These are phyloP conservation scores for Ceratoteleas bidentatus DNA, from an alignment of 1,140 invertebrate genomes.

Conservation along the genomic window DNA sequence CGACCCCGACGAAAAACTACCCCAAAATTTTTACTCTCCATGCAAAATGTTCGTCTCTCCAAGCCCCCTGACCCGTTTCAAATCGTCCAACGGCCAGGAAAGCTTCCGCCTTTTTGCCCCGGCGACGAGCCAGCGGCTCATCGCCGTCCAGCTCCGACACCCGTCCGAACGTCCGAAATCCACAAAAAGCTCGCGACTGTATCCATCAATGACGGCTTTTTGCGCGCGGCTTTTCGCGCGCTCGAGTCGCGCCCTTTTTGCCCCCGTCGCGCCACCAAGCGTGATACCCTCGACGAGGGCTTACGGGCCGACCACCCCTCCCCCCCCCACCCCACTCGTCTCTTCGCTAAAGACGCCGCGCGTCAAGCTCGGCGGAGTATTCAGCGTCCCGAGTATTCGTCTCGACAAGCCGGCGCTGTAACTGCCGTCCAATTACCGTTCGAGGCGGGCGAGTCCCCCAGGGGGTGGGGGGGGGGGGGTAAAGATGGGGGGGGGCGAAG, in stretches of 20 bases:
- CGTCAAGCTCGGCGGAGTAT: constrained; percentile 46
- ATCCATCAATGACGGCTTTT: constrained; percentile 58
- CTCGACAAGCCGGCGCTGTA: constrained; percentile 46
- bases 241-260: constrained; percentile 33
- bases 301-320: constrained; percentile 54
- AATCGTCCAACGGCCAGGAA: too few species aligned
- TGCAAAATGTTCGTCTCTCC: too few species aligned
- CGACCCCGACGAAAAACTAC: too few species aligned
- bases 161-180: constrained; percentile 20
- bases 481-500: not conserved
- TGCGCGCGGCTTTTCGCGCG: constrained; percentile 27
- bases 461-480: not conserved
- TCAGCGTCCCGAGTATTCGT: constrained; percentile 41
- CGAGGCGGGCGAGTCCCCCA: constrained; percentile 28
- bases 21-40: not conserved
- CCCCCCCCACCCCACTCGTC: constrained; percentile 5
- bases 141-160: constrained; percentile 30
- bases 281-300: constrained; percentile 60
- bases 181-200: constrained; percentile 44
- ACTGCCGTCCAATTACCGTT: constrained; percentile 64
- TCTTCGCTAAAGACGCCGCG: constrained; percentile 53
- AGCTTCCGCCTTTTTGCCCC: constrained; percentile 7
- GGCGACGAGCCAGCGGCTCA: constrained; percentile 28
- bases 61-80: too few species aligned
- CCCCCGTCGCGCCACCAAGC: constrained; percentile 52